Percentiles rank a stretch among this genome's conserved stretches.
phyloP scores from a whole-genome alignment of 2,797 vertebrate species.

The Gadopsis marmoratus region DNA sequence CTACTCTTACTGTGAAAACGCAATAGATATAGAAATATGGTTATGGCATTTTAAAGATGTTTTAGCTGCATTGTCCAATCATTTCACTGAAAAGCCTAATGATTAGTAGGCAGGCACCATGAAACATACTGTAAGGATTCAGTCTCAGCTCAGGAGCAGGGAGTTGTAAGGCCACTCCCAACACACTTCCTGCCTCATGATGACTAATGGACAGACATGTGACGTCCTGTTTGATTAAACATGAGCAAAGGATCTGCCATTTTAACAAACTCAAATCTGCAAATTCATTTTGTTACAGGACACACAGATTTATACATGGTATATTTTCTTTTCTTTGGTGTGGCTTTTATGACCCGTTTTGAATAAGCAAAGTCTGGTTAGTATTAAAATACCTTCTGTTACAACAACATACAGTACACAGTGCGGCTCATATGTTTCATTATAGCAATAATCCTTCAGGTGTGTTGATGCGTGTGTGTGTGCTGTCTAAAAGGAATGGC shows the following conservation, averaged over 20 bases:
- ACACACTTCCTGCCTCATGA: constrained; percentile 15
- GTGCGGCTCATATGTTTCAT: background rate
- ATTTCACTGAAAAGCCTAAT: background rate
- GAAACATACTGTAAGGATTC: background rate
- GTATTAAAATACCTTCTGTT: background rate
- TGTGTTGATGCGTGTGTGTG: background rate
- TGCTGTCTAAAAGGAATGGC: background rate
- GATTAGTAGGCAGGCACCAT: background rate
- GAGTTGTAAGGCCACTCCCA: constrained; percentile 27
- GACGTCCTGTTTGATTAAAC: constrained; percentile 14
- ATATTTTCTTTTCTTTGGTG: background rate
- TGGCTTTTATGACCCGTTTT: background rate
- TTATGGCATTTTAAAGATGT: constrained; percentile 5
- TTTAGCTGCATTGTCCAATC: background rate
- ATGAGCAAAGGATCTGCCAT: background rate
- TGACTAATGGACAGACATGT: constrained; percentile 28
- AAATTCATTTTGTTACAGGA: background rate
- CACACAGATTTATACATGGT: background rate
- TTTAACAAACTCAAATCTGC: constrained; percentile 1
- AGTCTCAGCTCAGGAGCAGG: background rate
- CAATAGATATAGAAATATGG: background rate
- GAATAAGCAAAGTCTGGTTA: background rate
- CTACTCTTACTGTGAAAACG: background rate
- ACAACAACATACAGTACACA: background rate
- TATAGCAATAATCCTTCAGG: background rate